A percentile compares a stretch with the other conserved stretches of the same genome.
phyloP scores from a whole-genome alignment of 1,140 invertebrate genomes.

The Brachionus calyciflorus region DNA sequence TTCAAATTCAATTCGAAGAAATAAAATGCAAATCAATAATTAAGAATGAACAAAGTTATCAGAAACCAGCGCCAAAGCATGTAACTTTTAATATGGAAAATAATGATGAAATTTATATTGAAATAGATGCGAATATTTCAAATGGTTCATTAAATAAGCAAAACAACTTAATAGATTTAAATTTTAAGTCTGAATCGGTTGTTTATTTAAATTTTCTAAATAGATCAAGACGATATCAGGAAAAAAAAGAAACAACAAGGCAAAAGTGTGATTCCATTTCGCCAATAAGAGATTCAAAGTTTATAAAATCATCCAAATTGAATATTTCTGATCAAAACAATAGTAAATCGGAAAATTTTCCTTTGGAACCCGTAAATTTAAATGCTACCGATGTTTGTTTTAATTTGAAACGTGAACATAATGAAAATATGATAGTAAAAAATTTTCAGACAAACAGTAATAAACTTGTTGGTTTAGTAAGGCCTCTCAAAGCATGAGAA shows the following conservation, averaged over 20 bases:
- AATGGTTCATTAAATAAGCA: not conserved
- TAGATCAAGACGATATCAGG: constrained; percentile 1
- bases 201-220: constrained; percentile 36
- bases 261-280: not conserved
- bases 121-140: constrained; percentile 12
- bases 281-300: not conserved
- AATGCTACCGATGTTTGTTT: too few species aligned
- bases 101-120: constrained; percentile 33
- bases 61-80: not conserved
- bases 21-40: constrained; percentile 21
- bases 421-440: too few species aligned
- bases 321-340: not conserved
- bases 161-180: constrained; percentile 15
- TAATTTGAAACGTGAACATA: too few species aligned
- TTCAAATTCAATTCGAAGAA: not conserved
- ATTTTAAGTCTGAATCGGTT: constrained; percentile 13
- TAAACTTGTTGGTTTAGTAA: too few species aligned
- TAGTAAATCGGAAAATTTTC: too few species aligned
- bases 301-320: not conserved
- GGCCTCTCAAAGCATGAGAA: too few species aligned
- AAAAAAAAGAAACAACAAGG: not conserved
- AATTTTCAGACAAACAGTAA: too few species aligned
- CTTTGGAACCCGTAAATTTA: too few species aligned
- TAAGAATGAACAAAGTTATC: not conserved
- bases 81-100: constrained; percentile 21